Percentiles rank a stretch among this genome's conserved stretches.
Evolutionary conservation across 2,113 vertebrate genomes (phyloP).

Genomic region (Triplophysa tibetana): DNA sequence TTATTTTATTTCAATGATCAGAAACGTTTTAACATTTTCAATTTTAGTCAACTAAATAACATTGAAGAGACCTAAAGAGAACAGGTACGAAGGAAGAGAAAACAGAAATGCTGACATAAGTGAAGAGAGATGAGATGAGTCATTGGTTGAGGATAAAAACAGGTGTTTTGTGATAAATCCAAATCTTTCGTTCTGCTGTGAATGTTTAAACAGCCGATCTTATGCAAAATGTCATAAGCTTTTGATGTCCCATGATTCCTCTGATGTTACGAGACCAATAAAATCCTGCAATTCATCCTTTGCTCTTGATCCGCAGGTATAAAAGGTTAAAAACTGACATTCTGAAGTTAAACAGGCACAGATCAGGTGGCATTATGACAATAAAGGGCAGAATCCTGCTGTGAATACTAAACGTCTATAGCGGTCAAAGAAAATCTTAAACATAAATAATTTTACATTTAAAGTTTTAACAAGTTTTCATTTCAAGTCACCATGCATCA

Average conservation of each 20-base stretch:
- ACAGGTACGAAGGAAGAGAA: no score
- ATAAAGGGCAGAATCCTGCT: background rate
- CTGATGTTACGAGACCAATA: background rate
- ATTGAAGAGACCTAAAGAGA: no score
- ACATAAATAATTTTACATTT: no score
- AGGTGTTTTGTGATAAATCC: no score
- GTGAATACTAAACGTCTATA: slow-evolving; percentile 11
- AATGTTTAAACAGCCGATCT: slow-evolving; percentile 1
- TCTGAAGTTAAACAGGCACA: slow-evolving; percentile 24
- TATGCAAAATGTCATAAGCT: slow-evolving; percentile 17
- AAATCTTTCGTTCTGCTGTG: background rate
- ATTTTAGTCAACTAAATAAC: no score
- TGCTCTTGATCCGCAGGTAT: slow-evolving; percentile 9
- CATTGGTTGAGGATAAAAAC: no score
- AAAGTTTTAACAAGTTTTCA: no score
- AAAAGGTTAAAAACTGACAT: slow-evolving; percentile 14
- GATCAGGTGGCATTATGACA: slow-evolving; percentile 18
- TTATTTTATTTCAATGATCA: no score
- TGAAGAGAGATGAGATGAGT: no score
- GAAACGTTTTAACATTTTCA: no score
- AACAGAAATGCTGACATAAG: no score
- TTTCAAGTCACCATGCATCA: no score
- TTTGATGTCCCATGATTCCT: slow-evolving; percentile 10
- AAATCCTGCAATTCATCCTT: slow-evolving; percentile 16
- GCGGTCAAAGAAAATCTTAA: background rate